Evolutionary conservation across 1,140 invertebrate genomes (phyloP), one percentile per base, ranked within the genome.

Genomic region (Metaphire vulgaris): DNA sequence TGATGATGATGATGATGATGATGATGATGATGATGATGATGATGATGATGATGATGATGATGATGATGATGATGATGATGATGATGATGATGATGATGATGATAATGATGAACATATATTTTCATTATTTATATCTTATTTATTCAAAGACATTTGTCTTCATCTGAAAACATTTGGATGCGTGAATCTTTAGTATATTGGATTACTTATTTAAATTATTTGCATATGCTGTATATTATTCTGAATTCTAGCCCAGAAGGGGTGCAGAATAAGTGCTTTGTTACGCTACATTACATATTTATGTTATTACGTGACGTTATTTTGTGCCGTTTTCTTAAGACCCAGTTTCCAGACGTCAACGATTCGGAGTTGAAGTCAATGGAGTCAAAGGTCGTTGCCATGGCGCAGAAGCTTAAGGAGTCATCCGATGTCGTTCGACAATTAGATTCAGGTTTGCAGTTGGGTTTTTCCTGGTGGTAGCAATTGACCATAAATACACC

Each of bases 341-440:
- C 76, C 74, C 83, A 87, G 56, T 87, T 85, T 33, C 81, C 88
- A 14, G 83, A 85, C 69, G 82, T 87, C 12, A 86, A 89, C 69
- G 88, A 91, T 80, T 77, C 79, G 33, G 85, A 90, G 81, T 85
- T 90, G 67, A 83, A 87, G n/a, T 80, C 86, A 34, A 84, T 90
- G 76, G 88, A 90, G 80, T 67, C 70, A 2, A 81, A 82, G 74
- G 85, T 92, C 41, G 83, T 84, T n/a, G 79, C 81, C 65, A 80
- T 92, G 41, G 6, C 41, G 21, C 41, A 56, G 6, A 56, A 56
- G 41, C 41, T 56, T 6, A 56, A 56, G 41, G 41, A 56, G 21
- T 56, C 41, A 56, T 56, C 41, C 21, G 41, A 56, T 21, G 21
- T 56, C 41, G 6, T 21, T 56, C 41, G 41, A 56, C 41, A 56